A percentile compares a stretch with the other conserved stretches of the same genome.
These are phyloP conservation scores for Thunnus thynnus DNA, from an alignment of 2,113 vertebrate genomes.

Conservation along the genomic window DNA sequence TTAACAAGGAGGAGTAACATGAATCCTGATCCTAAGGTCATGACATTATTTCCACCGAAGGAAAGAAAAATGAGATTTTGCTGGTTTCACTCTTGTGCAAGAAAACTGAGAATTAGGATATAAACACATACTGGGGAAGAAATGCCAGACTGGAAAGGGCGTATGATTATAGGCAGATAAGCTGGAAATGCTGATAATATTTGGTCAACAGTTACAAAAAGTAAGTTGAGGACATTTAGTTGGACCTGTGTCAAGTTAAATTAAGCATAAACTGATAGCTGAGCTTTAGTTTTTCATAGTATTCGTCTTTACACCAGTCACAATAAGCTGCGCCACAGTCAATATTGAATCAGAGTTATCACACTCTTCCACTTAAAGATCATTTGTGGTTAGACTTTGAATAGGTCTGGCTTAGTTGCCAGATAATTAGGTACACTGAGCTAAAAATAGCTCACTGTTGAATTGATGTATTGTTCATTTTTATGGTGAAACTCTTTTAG, in stretches of 20 bases:
- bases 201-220: background rate
- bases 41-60: background rate
- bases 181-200: conserved; percentile 18
- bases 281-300: background rate
- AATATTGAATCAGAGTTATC: background rate
- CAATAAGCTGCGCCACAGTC: background rate
- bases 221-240: conserved; percentile 1
- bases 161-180: conserved; percentile 18
- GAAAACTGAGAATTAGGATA: conserved; percentile 13
- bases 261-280: background rate
- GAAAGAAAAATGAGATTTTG: background rate
- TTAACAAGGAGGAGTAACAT: background rate
- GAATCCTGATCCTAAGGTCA: background rate
- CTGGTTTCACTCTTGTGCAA: conserved; percentile 15
- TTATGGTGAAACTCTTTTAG: too few relatives aligned
- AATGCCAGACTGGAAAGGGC: conserved; percentile 27
- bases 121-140: conserved; percentile 22
- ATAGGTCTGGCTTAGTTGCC: too few relatives aligned
- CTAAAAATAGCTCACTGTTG: too few relatives aligned
- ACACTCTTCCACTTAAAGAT: background rate
- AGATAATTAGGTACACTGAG: too few relatives aligned
- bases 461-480: too few relatives aligned
- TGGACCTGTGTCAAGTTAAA: conserved; percentile 1
- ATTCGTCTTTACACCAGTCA: background rate
- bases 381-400: background rate